phyloP scores from a whole-genome alignment of 2,888 invertebrate species.

The Himalopsyche anomala region DNA sequence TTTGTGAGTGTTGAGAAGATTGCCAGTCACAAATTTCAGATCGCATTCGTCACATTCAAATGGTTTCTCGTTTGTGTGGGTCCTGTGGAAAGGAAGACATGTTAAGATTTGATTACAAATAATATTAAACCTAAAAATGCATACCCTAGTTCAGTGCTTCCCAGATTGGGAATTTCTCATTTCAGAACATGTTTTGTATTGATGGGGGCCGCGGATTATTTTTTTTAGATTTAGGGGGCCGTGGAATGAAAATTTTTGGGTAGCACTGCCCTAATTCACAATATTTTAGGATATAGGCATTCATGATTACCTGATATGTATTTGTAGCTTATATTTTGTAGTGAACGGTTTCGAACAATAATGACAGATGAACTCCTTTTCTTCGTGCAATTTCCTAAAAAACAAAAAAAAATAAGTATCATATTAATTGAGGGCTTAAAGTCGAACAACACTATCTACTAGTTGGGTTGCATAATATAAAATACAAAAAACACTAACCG shows the following conservation, averaged over 20 bases:
- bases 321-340: slow-evolving; percentile 56
- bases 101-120: not conserved
- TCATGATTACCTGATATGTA: slow-evolving; percentile 56
- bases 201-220: too few relatives aligned
- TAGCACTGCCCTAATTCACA: not conserved
- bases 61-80: slow-evolving; percentile 56
- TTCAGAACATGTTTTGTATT: too few relatives aligned
- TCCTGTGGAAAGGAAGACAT: slow-evolving; percentile 39
- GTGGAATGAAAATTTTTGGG: too few relatives aligned
- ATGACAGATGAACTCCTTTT: slow-evolving; percentile 56
- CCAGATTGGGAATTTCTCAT: too few relatives aligned
- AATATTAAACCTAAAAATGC: not conserved
- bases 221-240: too few relatives aligned
- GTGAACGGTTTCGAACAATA: slow-evolving; percentile 56
- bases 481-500: too few relatives aligned
- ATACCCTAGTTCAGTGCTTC: not conserved
- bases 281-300: not conserved
- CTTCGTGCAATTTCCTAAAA: slow-evolving; percentile 50
- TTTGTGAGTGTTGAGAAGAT: slow-evolving; percentile 54
- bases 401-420: not conserved
- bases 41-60: slow-evolving; percentile 53
- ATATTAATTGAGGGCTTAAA: too few relatives aligned
- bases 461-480: too few relatives aligned
- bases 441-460: too few relatives aligned
- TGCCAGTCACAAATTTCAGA: slow-evolving; percentile 55